Percentiles rank a stretch among this genome's conserved stretches.
Evolutionary conservation across 35 echinoderm and acorn worm species (phyloP).

Genomic region (Lytechinus variegatus): DNA sequence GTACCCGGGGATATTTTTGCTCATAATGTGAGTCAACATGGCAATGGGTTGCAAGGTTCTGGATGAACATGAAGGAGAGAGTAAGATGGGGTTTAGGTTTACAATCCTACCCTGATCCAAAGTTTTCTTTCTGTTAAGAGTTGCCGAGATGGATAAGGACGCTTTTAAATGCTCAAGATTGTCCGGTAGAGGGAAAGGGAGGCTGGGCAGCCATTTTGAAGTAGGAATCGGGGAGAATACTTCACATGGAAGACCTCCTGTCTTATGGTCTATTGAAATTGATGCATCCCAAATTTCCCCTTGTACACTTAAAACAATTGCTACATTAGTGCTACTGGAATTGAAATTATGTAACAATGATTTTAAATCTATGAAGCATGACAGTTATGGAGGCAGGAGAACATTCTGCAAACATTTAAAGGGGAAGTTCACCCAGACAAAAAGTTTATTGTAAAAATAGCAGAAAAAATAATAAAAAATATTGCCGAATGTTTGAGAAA

Average conservation of each 20-base stretch:
- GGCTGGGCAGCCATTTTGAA: background rate
- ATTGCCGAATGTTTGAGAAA: too few relatives aligned
- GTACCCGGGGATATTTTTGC: constrained; percentile 49
- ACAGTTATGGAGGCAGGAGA: background rate
- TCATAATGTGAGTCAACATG: constrained; percentile 53
- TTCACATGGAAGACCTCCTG: background rate
- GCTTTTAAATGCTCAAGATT: background rate
- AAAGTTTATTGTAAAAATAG: too few relatives aligned
- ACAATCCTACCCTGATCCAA: constrained; percentile 29
- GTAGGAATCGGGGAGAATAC: background rate
- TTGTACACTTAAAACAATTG: background rate
- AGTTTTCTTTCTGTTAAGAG: constrained; percentile 45
- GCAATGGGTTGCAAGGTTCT: background rate
- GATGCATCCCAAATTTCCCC: background rate
- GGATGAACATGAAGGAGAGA: constrained; percentile 34
- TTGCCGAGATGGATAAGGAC: background rate
- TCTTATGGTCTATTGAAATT: background rate
- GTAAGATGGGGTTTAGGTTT: constrained; percentile 42
- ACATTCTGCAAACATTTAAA: too few relatives aligned
- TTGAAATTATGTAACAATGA: background rate
- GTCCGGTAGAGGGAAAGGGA: background rate
- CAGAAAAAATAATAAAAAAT: too few relatives aligned
- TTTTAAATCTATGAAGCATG: background rate
- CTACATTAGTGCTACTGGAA: background rate
- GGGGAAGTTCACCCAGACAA: too few relatives aligned